Percentiles rank a stretch among this genome's conserved stretches.
These are phyloP conservation scores for Coregonus ussuriensis DNA, from an alignment of 2,797 vertebrate genomes.

Conservation along the genomic window DNA sequence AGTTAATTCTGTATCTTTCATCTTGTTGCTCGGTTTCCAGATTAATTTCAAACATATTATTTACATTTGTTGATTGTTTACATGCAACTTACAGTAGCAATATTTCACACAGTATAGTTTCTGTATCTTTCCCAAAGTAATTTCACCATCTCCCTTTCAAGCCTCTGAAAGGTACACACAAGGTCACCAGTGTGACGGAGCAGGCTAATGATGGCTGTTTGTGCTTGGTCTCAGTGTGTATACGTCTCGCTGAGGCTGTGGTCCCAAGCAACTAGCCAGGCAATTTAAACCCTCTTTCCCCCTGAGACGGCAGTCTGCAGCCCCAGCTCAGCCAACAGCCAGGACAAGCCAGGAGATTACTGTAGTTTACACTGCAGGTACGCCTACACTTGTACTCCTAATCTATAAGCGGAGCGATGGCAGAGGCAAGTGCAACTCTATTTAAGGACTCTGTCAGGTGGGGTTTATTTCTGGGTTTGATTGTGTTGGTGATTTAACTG, in stretches of 20 bases:
- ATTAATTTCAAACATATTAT: not conserved
- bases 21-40: not conserved
- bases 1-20: not conserved
- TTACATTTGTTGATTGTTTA: not conserved
- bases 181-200: constrained; percentile 47
- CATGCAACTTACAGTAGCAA: not conserved
- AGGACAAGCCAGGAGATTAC: constrained; percentile 52
- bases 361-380: constrained; percentile 14
- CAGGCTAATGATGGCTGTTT: constrained; percentile 45
- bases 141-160: not conserved
- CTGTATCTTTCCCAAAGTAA: not conserved
- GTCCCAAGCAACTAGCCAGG: constrained; percentile 36
- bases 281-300: constrained; percentile 65
- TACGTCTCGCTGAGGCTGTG: constrained; percentile 42
- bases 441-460: constrained; percentile 39
- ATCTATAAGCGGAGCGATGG: constrained; percentile 55
- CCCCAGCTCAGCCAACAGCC: not conserved
- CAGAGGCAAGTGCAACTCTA: constrained; percentile 40
- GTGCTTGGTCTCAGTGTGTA: constrained; percentile 27
- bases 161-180: not conserved
- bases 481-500: constrained; percentile 4
- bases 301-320: constrained; percentile 43
- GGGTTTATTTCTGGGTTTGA: not conserved
- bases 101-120: not conserved
- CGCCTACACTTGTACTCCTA: constrained; percentile 30